These are phyloP conservation scores for Chrysogorgia sp. DNA, from an alignment of 92 coral and sea anemone species.

Conservation along the genomic window DNA sequence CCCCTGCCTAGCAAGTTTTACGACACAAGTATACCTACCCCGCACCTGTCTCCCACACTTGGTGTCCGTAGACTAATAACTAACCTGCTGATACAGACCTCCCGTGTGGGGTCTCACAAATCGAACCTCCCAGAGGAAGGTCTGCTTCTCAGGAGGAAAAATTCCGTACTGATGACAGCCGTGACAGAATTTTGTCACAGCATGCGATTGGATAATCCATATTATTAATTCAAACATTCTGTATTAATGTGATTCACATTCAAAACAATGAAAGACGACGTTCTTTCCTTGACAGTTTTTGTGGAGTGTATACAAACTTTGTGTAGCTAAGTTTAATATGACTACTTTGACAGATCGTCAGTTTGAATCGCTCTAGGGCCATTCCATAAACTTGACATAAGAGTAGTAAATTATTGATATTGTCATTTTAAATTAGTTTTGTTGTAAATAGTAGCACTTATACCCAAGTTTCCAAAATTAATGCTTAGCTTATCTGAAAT, in stretches of 20 bases:
- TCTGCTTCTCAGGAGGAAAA: neutral
- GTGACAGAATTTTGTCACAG: neutral
- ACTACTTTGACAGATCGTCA: neutral
- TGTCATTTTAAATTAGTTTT: slow-evolving; percentile 1
- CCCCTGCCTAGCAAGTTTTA: no score
- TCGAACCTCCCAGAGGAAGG: neutral
- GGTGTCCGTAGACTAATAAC: no score
- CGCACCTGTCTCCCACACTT: no score
- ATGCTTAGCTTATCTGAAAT: slow-evolving; percentile 5
- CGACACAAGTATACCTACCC: no score
- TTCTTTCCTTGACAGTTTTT: neutral
- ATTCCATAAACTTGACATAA: neutral
- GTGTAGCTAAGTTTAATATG: no score
- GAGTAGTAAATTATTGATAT: neutral
- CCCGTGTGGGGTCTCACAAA: neutral
- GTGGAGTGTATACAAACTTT: neutral
- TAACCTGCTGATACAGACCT: no score
- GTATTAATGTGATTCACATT: no score
- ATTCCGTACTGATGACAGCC: neutral
- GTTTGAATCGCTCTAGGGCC: neutral
- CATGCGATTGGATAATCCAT: neutral
- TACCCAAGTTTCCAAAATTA: slow-evolving; percentile 18
- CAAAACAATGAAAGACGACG: neutral
- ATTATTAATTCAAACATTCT: no score
- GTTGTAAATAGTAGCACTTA: slow-evolving; percentile 8